Conservation (phyloP, 2,888 invertebrate species). For the Amphiduros pacificus region DNA sequence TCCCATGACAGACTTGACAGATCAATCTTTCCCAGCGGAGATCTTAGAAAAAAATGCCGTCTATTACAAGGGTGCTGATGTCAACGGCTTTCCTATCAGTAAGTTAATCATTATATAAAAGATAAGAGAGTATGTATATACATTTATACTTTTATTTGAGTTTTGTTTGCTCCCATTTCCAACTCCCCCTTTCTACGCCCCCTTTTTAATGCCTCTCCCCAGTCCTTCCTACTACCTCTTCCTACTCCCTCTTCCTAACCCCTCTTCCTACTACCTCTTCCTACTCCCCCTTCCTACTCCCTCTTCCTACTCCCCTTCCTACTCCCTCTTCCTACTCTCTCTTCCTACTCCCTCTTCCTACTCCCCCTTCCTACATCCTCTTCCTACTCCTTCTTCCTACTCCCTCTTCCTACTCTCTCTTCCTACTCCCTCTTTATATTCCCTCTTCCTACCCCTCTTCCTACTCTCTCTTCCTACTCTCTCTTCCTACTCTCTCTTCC, state of each 20-base stretch:
- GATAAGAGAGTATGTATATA: no score
- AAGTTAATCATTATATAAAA: slow-evolving; percentile 25
- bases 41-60: slow-evolving; percentile 77
- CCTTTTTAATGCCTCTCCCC: background rate
- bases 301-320: background rate
- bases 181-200: background rate
- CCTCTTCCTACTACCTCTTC: background rate
- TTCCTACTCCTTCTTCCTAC: background rate
- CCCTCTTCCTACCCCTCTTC: background rate
- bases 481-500: background rate
- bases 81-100: slow-evolving; percentile 68
- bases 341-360: background rate
- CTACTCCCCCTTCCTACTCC: background rate
- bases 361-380: background rate
- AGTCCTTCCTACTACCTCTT: background rate
- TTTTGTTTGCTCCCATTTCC: no score
- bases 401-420: background rate
- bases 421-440: background rate
- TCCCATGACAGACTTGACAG: slow-evolving; percentile 59
- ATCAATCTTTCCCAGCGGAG: slow-evolving; percentile 69
- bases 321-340: background rate
- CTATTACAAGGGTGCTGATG: slow-evolving; percentile 77
- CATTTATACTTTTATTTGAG: no score
- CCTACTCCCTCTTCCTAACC: background rate
- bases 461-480: background rate